These are phyloP conservation scores for Muricea muricata DNA, from an alignment of 92 coral and sea anemone genomes.

Conservation along the genomic window DNA sequence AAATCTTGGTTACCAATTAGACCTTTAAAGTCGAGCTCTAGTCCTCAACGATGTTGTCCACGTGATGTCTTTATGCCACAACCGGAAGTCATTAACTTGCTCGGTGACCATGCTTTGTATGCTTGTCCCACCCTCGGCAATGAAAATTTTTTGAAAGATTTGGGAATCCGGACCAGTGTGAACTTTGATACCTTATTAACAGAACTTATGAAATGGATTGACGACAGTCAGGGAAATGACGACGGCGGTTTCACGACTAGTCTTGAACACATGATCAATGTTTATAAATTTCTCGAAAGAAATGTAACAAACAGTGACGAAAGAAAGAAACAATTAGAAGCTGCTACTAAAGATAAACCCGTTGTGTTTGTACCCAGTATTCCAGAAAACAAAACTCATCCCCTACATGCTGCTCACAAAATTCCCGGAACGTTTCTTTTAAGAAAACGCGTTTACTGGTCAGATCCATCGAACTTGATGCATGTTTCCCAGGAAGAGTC, in stretches of 20 bases:
- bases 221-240: constrained; percentile 11
- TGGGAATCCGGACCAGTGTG: constrained; percentile 59
- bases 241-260: constrained; percentile 65
- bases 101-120: constrained; percentile 69
- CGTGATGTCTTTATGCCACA: constrained; percentile 57
- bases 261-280: constrained; percentile 73
- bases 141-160: constrained; percentile 53
- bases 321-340: constrained; percentile 46
- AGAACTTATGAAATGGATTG: constrained; percentile 72
- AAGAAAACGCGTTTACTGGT: constrained; percentile 84
- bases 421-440: constrained; percentile 58
- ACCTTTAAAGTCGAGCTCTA: background rate
- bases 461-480: constrained; percentile 77
- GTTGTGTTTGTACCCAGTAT: constrained; percentile 74
- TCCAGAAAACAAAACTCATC: background rate
- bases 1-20: constrained; percentile 71
- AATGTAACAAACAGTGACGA: constrained; percentile 29
- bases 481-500: constrained; percentile 1
- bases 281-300: constrained; percentile 63
- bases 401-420: background rate
- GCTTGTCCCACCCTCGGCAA: constrained; percentile 55
- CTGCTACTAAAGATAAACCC: constrained; percentile 60
- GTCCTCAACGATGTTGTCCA: constrained; percentile 33
- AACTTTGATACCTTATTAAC: constrained; percentile 65
- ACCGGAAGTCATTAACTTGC: constrained; percentile 43